phyloP scores from a whole-genome alignment of 2,888 invertebrate species.

The Suillia variegata region DNA sequence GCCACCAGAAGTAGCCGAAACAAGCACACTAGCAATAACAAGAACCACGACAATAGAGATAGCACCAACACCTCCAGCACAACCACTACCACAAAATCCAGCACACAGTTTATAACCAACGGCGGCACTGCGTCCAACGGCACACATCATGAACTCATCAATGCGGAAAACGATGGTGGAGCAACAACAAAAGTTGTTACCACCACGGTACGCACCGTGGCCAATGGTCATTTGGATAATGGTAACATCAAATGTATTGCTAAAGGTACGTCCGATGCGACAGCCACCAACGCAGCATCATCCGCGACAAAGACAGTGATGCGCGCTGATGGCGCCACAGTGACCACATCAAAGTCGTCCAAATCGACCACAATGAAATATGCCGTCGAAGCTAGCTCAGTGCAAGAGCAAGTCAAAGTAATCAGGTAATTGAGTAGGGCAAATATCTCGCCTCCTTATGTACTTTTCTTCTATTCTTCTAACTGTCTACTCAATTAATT shows the following conservation, averaged over 20 bases:
- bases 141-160: background rate
- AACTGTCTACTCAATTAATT: conserved; percentile 8
- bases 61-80: conserved; percentile 21
- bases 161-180: background rate
- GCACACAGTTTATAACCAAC: conserved; percentile 22
- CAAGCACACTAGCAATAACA: background rate
- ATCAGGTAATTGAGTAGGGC: conserved; percentile 58
- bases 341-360: conserved; percentile 45
- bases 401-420: conserved; percentile 65
- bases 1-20: background rate
- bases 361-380: conserved; percentile 64
- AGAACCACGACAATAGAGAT: background rate
- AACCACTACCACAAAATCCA: conserved; percentile 12
- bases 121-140: conserved; percentile 22
- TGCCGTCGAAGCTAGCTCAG: conserved; percentile 65
- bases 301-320: conserved; percentile 35
- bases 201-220: conserved; percentile 34
- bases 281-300: conserved; percentile 35
- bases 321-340: conserved; percentile 43
- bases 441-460: background rate
- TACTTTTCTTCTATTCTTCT: background rate
- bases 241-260: conserved; percentile 39
- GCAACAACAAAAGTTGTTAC: conserved; percentile 25
- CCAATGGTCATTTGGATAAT: conserved; percentile 35
- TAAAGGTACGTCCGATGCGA: conserved; percentile 43